phyloP scores from a whole-genome alignment of 2,888 invertebrate genomes.

The Iselma pallidipennis region DNA sequence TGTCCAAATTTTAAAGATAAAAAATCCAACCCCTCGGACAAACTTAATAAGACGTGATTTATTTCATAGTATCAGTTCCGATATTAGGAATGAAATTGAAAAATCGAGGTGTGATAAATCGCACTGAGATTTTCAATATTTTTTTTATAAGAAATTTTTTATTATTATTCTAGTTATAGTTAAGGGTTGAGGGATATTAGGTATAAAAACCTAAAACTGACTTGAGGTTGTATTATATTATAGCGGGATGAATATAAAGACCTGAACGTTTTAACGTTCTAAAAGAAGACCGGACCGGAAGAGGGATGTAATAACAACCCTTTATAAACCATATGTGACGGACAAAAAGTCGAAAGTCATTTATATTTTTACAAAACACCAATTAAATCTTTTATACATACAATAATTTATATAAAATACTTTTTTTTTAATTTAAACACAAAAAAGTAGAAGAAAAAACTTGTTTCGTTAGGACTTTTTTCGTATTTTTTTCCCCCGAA shows the following conservation, averaged over 20 bases:
- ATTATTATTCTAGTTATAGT: slow-evolving; percentile 29
- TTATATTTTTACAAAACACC: slow-evolving; percentile 30
- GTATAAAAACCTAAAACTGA: slow-evolving; percentile 36
- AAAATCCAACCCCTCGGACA: not conserved
- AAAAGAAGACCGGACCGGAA: slow-evolving; percentile 39
- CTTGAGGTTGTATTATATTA: slow-evolving; percentile 29
- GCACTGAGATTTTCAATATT: slow-evolving; percentile 22
- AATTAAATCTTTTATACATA: slow-evolving; percentile 23
- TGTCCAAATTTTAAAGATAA: not conserved
- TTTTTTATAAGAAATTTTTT: slow-evolving; percentile 23
- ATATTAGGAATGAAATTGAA: slow-evolving; percentile 4
- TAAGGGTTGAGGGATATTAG: slow-evolving; percentile 31
- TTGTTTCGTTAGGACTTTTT: too few relatives aligned
- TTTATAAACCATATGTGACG: slow-evolving; percentile 49
- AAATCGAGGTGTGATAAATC: slow-evolving; percentile 32
- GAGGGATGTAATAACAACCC: slow-evolving; percentile 51
- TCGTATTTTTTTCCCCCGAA: too few relatives aligned
- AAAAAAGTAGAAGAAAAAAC: not conserved
- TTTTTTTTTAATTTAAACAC: too few relatives aligned
- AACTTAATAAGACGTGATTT: slow-evolving; percentile 11
- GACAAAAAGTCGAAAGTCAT: slow-evolving; percentile 41
- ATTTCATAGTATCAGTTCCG: slow-evolving; percentile 1
- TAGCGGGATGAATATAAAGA: slow-evolving; percentile 44
- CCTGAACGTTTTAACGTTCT: slow-evolving; percentile 34
- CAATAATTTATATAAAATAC: not conserved